Conservation (phyloP, 2,797 vertebrate species). For the Myioborus miniatus region DNA sequence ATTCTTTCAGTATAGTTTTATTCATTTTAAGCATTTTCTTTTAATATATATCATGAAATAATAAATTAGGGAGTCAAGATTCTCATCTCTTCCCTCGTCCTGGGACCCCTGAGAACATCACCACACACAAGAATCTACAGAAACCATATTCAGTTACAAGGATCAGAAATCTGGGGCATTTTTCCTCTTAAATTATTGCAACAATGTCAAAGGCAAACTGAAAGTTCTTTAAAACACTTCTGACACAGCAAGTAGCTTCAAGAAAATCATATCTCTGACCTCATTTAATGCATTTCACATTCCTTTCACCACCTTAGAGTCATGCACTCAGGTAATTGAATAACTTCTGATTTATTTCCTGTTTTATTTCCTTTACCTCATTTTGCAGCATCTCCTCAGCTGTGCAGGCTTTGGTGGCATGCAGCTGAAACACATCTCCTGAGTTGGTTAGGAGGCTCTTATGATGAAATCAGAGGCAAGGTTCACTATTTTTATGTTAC, state of each 20-base stretch:
- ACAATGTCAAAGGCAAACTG: not conserved
- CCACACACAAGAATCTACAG: not conserved
- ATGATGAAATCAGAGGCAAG: not conserved
- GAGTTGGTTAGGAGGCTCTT: not conserved
- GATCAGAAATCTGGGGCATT: rapidly evolving
- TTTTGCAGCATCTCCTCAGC: not conserved
- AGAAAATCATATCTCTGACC: not conserved
- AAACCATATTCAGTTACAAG: not conserved
- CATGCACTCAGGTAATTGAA: not conserved
- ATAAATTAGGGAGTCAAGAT: too few species aligned
- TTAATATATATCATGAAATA: too few species aligned
- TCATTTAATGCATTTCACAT: conserved; percentile 26
- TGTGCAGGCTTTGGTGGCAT: not conserved
- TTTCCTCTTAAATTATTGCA: not conserved
- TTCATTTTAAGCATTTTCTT: too few species aligned
- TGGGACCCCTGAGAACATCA: too few species aligned
- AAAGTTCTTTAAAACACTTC: not conserved
- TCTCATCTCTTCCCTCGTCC: too few species aligned
- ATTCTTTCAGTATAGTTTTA: too few species aligned
- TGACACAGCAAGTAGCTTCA: not conserved
- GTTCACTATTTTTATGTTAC: not conserved
- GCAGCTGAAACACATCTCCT: not conserved
- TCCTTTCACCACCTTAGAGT: not conserved
- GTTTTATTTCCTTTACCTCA: not conserved
- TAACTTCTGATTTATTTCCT: not conserved